phyloP scores from a whole-genome alignment of 2,888 invertebrate genomes.

The Allygus modestus region DNA sequence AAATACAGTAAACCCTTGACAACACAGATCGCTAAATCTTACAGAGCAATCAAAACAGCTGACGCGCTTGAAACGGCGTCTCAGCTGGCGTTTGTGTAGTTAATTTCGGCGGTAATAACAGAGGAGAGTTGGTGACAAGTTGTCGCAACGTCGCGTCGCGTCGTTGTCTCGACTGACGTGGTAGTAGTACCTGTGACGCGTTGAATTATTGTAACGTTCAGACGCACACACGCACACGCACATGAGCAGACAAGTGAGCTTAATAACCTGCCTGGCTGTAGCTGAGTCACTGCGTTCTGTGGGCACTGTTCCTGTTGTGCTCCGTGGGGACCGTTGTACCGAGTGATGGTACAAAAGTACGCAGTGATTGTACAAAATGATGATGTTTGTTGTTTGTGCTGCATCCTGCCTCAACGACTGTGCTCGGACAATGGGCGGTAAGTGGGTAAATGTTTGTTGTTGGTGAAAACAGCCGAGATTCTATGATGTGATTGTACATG shows the following conservation, averaged over 20 bases:
- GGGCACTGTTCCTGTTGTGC: neutral
- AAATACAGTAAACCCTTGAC: neutral
- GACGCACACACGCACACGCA: neutral
- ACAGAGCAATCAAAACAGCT: conserved; percentile 37
- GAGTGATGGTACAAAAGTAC: neutral
- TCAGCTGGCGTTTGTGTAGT: conserved; percentile 47
- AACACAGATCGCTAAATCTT: conserved; percentile 11
- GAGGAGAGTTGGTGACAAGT: conserved; percentile 24
- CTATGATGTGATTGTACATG: too few species aligned
- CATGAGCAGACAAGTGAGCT: neutral
- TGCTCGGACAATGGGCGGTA: neutral
- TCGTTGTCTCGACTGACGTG: neutral
- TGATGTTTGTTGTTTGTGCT: conserved; percentile 12
- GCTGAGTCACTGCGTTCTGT: conserved; percentile 16
- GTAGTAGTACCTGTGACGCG: neutral
- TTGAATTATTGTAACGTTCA: neutral
- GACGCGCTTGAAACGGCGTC: neutral
- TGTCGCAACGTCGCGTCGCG: neutral
- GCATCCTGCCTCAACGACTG: neutral
- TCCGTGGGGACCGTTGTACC: neutral
- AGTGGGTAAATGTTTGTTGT: neutral
- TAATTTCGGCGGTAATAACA: conserved; percentile 41
- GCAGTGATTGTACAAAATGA: conserved; percentile 30
- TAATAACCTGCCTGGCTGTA: neutral
- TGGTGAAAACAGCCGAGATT: neutral